A percentile compares a stretch with the other conserved stretches of the same genome.
These are phyloP conservation scores for Puntigrus tetrazona DNA, from an alignment of 2,113 vertebrate genomes.

Conservation along the genomic window DNA sequence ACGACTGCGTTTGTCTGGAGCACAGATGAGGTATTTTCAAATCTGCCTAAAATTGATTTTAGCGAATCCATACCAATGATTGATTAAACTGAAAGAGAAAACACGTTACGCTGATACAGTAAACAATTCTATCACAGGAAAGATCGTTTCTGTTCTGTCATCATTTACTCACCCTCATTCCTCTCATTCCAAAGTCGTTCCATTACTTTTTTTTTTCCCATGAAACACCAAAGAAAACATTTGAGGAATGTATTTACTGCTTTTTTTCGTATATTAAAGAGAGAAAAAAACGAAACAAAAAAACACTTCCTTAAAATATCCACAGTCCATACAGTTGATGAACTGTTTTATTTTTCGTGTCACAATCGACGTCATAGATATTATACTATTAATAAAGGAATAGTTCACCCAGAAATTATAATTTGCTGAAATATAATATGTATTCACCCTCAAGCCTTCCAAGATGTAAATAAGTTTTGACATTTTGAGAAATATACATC, in stretches of 20 bases:
- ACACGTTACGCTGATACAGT: background rate
- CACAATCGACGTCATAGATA: too few relatives aligned
- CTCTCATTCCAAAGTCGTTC: background rate
- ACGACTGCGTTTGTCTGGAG: background rate
- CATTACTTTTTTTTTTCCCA: background rate
- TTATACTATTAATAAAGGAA: too few relatives aligned
- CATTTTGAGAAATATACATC: too few relatives aligned
- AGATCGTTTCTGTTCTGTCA: background rate
- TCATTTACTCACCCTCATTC: conserved; percentile 2
- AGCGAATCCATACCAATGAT: background rate
- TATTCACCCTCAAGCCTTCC: too few relatives aligned
- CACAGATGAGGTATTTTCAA: background rate
- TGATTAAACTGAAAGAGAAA: conserved; percentile 3
- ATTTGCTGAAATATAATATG: too few relatives aligned
- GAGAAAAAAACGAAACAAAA: too few relatives aligned
- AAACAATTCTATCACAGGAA: background rate
- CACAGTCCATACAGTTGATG: background rate
- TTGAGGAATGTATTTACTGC: background rate
- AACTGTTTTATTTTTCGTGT: background rate
- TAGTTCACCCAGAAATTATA: too few relatives aligned
- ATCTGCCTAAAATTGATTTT: background rate
- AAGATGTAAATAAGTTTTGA: too few relatives aligned
- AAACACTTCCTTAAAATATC: too few relatives aligned
- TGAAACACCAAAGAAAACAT: background rate
- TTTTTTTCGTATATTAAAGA: background rate